phyloP scores from a whole-genome alignment of 2,113 vertebrate species.

The human region GRCh38 chr16:71068501-71069000 shows the following conservation, averaged over 20 bases:
- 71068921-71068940: neutral
- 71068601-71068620: too few species aligned
- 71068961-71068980: neutral
- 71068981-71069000: neutral
- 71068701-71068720: neutral
- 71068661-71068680: neutral
- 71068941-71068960: neutral
- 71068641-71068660: neutral
- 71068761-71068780: neutral
- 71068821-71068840: neutral
- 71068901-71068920: neutral
- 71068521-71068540: neutral
- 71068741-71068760: too few species aligned
- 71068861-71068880: neutral
- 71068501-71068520: neutral
- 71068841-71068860: neutral
- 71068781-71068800: neutral
- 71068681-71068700: too few species aligned
- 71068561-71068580: neutral
- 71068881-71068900: neutral
- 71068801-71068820: neutral
- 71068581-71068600: neutral
- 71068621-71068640: neutral
- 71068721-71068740: too few species aligned
- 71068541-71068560: neutral